These are phyloP conservation scores for Cephus runcator DNA, from an alignment of 2,888 invertebrate species.

Conservation along the genomic window DNA sequence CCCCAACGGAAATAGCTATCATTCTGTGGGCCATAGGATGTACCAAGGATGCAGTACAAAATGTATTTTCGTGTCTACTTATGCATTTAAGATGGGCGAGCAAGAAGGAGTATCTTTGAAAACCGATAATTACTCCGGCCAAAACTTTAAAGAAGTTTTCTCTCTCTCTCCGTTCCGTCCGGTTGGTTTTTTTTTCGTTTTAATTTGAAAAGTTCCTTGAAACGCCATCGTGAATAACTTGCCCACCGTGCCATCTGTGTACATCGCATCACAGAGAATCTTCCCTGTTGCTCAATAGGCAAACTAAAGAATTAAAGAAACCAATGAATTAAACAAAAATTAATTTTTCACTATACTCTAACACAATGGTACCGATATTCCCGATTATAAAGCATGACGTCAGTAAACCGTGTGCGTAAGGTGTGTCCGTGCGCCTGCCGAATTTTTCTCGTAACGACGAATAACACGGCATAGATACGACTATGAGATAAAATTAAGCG, in stretches of 20 bases:
- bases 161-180: background rate
- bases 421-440: constrained; percentile 15
- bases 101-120: constrained; percentile 32
- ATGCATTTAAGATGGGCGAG: constrained; percentile 20
- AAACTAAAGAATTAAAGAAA: background rate
- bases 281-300: background rate
- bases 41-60: constrained; percentile 39
- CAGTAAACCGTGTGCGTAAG: constrained; percentile 17
- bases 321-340: background rate
- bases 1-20: constrained; percentile 60
- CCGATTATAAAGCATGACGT: constrained; percentile 14
- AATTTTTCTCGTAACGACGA: constrained; percentile 12
- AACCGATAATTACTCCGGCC: background rate
- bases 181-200: background rate
- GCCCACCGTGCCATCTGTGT: background rate
- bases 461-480: background rate
- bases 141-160: background rate
- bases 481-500: background rate
- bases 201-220: background rate
- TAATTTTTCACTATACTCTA: background rate
- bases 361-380: background rate
- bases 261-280: background rate
- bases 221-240: background rate
- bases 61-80: constrained; percentile 48
- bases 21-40: constrained; percentile 52